Base-by-base conservation (phyloP, 2,113 vertebrate genomes). In the Crotalus helleri region DNA sequence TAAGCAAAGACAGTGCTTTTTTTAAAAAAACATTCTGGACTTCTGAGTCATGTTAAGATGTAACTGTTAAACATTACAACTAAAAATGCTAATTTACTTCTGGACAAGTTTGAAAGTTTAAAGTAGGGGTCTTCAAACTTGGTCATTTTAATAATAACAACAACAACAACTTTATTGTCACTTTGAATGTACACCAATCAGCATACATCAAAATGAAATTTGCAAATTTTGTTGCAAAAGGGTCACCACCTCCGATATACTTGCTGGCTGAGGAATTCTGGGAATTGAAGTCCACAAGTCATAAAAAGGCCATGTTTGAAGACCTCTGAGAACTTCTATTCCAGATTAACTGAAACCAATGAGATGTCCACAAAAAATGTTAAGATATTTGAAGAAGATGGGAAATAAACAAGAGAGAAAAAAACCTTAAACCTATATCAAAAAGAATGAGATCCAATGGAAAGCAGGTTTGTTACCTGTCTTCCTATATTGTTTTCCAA, bases 1-100 rank as follows among this genome's bases (percentile, higher is more conserved):
- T 93, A 95, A 89, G 95, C 95, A 94, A 93, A 92, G 94, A 94
- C 95, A 92, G 81, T 94, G 51, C n/a, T 95, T 93, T 95, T 95
- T 91, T 95, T 74, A 91, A 69, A 88, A 96, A 93, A 94, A 85
- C 57, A 91, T 49, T 92, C 95, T 94, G 92, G 17, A 58, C 39
- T 93, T 95, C 93, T 93, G 92, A 94, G 91, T 93, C 92, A 93
- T 90, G 49, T 46, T 89, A 17, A 88, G 26, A 26, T 74, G 57
- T 64, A 49, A 39, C 39, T 58, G 26, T n/a, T 91, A 49, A 88
- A 85, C n/a, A 93, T 13, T 3, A 59, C 5, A 87, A 53, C 24
- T 33, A 55, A 55, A 1, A 69, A 93, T 92, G 64, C 94, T 10
- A n/a, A 1, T 58, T 89, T 49, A 21, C 2, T 57, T 57, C 87